Evolutionary conservation across 1,140 invertebrate genomes (phyloP), one percentile per base, ranked within the genome.

Genomic region (Hycleus phaleratus): DNA sequence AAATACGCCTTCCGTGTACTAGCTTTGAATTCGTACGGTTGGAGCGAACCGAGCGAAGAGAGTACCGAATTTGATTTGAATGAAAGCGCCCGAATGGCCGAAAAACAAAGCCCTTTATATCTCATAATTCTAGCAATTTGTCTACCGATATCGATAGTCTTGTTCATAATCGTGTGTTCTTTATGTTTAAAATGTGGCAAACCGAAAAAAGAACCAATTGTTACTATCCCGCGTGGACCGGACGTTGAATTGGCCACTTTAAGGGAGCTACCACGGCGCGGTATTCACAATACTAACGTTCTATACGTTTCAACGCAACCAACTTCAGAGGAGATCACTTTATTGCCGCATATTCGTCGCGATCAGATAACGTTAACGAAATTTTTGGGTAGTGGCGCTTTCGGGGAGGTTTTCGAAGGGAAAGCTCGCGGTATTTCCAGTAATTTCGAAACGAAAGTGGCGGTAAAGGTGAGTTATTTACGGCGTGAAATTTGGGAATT

Each of bases 341-440:
- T 84, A 24, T 73, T 95, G n/a, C 91, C 91, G 0, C 90, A 91
- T 69, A 89, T 97, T 47, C 80, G 83, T 26, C 79, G 75, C 38
- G 74, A 78, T 26, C 84, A 88, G 68, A 88, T 98, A 42, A 88
- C 85, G 0, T 72, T 94, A 2, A 87, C 84, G 0, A 92, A 93
- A 71, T 93, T 95, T 68, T 75, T 98, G 40, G 95, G 95, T 0
- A 93, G 90, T 59, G 96, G 95, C 1, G 93, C 93, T n/a, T 98
- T 98, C 71, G 95, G 95, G 3, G 93, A 97, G 76, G 95, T 98
- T 2, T 96, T 90, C 71, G 91, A 96, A 78, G 95, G 94, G 0
- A 81, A 85, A 42, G 85, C 89, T 0, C 82, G 82, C 62, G 79
- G 83, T 59, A 73, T 90, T 25, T 80, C 78, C 38, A 78, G 75